A percentile compares a stretch with the other conserved stretches of the same genome.
These are phyloP conservation scores for Epinephelus lanceolatus DNA, from an alignment of 2,113 vertebrate genomes.

Conservation along the genomic window DNA sequence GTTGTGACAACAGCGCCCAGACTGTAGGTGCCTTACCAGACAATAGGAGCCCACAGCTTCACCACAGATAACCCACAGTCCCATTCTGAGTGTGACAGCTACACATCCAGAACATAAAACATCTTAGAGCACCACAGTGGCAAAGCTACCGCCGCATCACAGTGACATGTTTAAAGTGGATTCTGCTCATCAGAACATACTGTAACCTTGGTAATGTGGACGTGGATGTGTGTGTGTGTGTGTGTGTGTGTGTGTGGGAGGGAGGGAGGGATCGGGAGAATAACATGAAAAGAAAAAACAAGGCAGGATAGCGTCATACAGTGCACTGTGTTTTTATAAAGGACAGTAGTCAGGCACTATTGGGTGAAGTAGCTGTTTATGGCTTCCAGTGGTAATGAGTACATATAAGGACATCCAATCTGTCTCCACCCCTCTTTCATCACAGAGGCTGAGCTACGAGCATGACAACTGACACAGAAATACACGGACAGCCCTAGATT, in stretches of 20 bases:
- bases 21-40: constrained; percentile 39
- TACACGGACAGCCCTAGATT: not conserved
- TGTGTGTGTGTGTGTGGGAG: not conserved
- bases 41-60: constrained; percentile 29
- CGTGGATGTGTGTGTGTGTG: not conserved
- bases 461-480: not conserved
- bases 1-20: constrained; percentile 55
- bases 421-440: not conserved
- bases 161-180: constrained; percentile 7
- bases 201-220: not conserved
- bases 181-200: not conserved
- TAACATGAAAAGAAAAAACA: not conserved
- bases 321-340: constrained; percentile 7
- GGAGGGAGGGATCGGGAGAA: not conserved
- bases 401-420: constrained; percentile 39
- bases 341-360: not conserved
- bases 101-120: not conserved
- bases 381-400: constrained; percentile 13
- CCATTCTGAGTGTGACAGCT: not conserved
- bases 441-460: not conserved
- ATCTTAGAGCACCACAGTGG: not conserved
- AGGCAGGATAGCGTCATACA: not conserved
- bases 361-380: constrained; percentile 19
- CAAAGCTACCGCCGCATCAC: not conserved
- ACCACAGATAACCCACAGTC: constrained; percentile 16